Conservation (phyloP, 1,140 invertebrate species). For the Drosophila bipectinata region DNA sequence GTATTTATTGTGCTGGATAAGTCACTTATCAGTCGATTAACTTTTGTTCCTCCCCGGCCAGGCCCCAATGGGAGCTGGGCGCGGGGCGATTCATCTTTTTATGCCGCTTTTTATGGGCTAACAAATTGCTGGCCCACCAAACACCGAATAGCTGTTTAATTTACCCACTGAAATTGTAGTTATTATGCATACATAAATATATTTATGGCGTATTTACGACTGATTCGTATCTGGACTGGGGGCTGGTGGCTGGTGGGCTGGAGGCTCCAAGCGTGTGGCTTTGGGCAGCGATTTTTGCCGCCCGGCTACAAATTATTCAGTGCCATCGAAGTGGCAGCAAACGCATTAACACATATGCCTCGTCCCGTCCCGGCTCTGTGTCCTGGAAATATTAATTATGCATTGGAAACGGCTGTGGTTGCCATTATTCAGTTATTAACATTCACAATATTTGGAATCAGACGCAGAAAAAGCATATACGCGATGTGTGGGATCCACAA, state of each 20-base stretch:
- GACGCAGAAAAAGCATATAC: neutral
- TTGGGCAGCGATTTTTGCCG: neutral
- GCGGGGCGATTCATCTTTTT: constrained; percentile 21
- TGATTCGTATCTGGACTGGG: constrained; percentile 7
- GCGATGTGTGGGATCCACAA: constrained; percentile 1
- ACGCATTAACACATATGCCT: constrained; percentile 22
- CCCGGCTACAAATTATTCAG: constrained; percentile 18
- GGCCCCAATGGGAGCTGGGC: neutral
- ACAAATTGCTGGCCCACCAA: constrained; percentile 8
- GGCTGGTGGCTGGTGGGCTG: no score
- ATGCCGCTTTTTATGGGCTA: constrained; percentile 20
- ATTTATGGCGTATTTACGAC: constrained; percentile 15
- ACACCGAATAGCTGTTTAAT: constrained; percentile 17
- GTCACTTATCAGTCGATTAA: constrained; percentile 41
- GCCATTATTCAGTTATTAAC: constrained; percentile 36
- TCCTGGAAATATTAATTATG: constrained; percentile 29
- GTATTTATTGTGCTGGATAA: constrained; percentile 9
- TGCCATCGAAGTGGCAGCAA: constrained; percentile 15
- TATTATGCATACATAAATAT: constrained; percentile 32
- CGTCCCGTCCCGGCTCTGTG: neutral
- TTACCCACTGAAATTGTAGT: constrained; percentile 13
- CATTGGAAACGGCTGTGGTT: constrained; percentile 18
- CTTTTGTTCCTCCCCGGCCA: constrained; percentile 5
- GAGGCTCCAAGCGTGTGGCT: neutral
- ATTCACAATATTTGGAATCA: neutral